phyloP scores from a whole-genome alignment of 2,797 vertebrate genomes.

The Trachurus trachurus region DNA sequence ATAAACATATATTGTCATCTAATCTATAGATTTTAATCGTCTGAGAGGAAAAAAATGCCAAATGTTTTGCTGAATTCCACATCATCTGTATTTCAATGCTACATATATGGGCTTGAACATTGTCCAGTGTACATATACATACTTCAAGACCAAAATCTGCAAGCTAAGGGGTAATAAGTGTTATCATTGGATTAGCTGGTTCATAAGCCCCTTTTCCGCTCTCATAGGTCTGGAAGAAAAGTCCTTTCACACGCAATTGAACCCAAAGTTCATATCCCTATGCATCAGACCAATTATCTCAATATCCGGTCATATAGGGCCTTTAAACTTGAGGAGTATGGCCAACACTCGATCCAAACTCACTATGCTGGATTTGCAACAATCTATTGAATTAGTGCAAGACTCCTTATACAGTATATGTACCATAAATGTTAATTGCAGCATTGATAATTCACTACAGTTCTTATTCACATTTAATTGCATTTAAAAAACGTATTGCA shows the following conservation, averaged over 20 bases:
- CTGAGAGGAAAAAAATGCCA: constrained; percentile 8
- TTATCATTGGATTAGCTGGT: constrained; percentile 79
- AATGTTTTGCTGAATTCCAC: constrained; percentile 4
- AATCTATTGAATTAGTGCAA: not conserved
- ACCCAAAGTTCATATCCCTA: constrained; percentile 71
- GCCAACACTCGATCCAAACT: constrained; percentile 26
- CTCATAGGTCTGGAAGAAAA: constrained; percentile 72
- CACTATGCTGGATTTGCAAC: constrained; percentile 16
- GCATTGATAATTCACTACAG: not conserved
- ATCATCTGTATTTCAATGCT: constrained; percentile 24
- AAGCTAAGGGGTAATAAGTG: constrained; percentile 67
- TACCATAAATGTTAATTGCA: not conserved
- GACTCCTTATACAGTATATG: not conserved
- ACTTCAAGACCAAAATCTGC: constrained; percentile 59
- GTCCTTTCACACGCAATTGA: constrained; percentile 74
- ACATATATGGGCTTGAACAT: constrained; percentile 16
- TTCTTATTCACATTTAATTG: not conserved
- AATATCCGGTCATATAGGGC: constrained; percentile 52
- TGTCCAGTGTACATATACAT: constrained; percentile 37
- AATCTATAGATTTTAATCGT: constrained; percentile 14
- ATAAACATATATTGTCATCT: not conserved
- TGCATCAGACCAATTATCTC: constrained; percentile 53
- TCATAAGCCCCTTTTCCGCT: constrained; percentile 73
- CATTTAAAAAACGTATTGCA: not conserved
- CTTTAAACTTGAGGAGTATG: constrained; percentile 39